Base-by-base conservation (phyloP, 2,113 vertebrate species). In the Arothron firmamentum region DNA sequence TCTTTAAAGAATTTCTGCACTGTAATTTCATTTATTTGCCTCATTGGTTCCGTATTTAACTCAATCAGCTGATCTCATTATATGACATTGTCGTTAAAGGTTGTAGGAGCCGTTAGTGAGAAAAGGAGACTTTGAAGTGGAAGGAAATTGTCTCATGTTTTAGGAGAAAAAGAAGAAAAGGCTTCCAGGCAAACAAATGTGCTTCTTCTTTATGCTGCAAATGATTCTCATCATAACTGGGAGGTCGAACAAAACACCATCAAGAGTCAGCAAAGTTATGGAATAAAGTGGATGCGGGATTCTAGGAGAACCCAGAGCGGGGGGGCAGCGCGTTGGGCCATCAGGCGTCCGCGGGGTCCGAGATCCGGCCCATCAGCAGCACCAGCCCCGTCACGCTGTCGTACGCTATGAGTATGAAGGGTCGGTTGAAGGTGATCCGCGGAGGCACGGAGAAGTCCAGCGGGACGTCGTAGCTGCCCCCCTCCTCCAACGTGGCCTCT, bases 331-430 rank as follows among this genome's bases (percentile, higher is more conserved):
- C 17, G 10, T 46, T 62, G 5, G 41, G 56, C 16, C 43, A 15
- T 45, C 63, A 69, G 41, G 65, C 59, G 8, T 69, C 56, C 25
- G 58, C 45, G 0, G 85, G 90, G 48, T 88, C 88, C 41, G 74
- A 25, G 52, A 93, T 57, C 79, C 86, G 86, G 65, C 79, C 90
- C 13, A 88, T 68, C 63, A 93, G 89, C 21, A 92, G 76, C 3
- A 66, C 46, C 20, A 83, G 85, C 62, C 90, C 88, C 0, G 79
- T 87, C 50, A 71, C 70, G 55, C 60, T 0, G 0, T 93, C 83
- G 2, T 90, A 85, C 63, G 92, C 49, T 20, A 88, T 0, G 15
- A 92, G 0, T 6, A 90, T 28, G 75, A 92, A 93, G 2, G 90
- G 88, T 5, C 0, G 65, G 65, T 89, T 74, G 53, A 91, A 89